Base-by-base conservation (phyloP, 2,797 vertebrate species). In the Danio albolineatus region DNA sequence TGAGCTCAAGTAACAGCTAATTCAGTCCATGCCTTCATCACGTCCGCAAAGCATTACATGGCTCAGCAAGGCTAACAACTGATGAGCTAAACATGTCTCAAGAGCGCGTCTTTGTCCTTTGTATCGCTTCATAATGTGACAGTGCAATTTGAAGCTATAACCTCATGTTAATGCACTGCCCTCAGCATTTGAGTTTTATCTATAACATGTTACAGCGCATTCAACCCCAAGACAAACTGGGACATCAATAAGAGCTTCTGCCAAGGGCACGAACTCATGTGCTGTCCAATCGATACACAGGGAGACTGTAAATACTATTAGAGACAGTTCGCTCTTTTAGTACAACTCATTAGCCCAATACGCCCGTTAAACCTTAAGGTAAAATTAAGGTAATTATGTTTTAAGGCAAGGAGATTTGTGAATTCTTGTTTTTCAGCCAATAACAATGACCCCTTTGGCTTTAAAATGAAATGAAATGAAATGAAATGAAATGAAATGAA, bases 11-110 rank as follows among this genome's bases (percentile, higher is more conserved):
- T 88, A 86, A 88, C 83, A 86, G 85, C 85, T 91, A 87, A 92
- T 89, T 87, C 87, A 84, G 77, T 78, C 76, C 71, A 66, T 80
- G 66, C 83, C 79, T 86, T 90, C 88, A 90, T 91, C 88, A 88
- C 83, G 65, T 83, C 73, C 89, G 73, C 88, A 87, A 65, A 59
- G 81, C 85, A 86, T 85, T 84, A 87, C 84, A 82, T 84, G 82
- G 80, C 87, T 73, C 83, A 86, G 78, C 71, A 85, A 43, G 81
- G 83, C 64, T 76, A 72, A 48, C 90, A 90, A 93, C 89, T 85
- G 88, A 89, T 81, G 83, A 82, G 56, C 76, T 82, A 75, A 66
- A 62, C 59, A 61, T 66, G 75, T 75, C 65, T 79, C 61, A 76
- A 76, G 53, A 69, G 48, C 73, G 17, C 6, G 41, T 74, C 69